Conservation (phyloP, 2,888 invertebrate genomes). For the Papilio protenor region DNA sequence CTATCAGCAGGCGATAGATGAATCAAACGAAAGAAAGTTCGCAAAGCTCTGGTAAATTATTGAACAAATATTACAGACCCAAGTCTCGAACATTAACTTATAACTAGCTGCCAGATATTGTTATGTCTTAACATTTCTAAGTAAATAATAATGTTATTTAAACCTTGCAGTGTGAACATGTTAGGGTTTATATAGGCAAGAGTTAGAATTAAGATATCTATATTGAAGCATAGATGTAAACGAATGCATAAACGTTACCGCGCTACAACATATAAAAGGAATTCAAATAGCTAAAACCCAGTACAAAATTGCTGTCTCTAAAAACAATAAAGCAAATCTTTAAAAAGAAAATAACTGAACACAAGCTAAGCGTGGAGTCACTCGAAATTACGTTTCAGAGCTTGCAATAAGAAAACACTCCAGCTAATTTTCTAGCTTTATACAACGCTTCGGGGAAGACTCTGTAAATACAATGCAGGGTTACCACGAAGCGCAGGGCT, state of each 20-base stretch:
- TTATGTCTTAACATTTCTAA: constrained; percentile 41
- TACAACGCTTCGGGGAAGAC: constrained; percentile 47
- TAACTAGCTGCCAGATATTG: constrained; percentile 64
- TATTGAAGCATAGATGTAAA: too few relatives aligned
- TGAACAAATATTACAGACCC: constrained; percentile 76
- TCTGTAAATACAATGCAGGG: constrained; percentile 43
- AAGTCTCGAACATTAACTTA: constrained; percentile 56
- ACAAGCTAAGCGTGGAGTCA: constrained; percentile 43
- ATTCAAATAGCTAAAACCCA: background rate
- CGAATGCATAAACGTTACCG: too few relatives aligned
- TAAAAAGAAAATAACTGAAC: constrained; percentile 38
- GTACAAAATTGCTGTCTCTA: background rate
- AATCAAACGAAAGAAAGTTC: constrained; percentile 75
- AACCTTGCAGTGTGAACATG: background rate
- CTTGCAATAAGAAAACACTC: constrained; percentile 74
- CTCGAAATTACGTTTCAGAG: constrained; percentile 63
- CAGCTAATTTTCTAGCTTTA: constrained; percentile 64
- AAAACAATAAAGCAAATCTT: constrained; percentile 34
- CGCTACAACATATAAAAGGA: too few relatives aligned
- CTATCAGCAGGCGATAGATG: constrained; percentile 65
- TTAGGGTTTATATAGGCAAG: too few relatives aligned
- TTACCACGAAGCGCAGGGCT: constrained; percentile 51
- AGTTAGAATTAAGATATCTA: too few relatives aligned
- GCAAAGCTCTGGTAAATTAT: constrained; percentile 62
- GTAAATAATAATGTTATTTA: too few relatives aligned